Conservation (phyloP, 1,140 invertebrate genomes). For the Muscidifurax raptorellus region DNA sequence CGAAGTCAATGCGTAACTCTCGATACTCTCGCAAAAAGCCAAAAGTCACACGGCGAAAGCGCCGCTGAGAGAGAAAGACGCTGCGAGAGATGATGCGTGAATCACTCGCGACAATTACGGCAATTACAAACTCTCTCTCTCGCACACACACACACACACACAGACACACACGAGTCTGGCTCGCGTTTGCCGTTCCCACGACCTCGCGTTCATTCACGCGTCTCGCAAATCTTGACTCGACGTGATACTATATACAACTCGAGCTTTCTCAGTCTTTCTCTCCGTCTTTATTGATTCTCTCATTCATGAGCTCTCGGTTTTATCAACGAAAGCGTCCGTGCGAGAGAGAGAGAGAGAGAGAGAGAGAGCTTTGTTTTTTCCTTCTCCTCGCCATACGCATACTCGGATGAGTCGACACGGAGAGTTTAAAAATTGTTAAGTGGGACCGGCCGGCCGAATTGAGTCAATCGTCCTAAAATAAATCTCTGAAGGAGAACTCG, state of each 20-base stretch:
- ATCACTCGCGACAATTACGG: constrained; percentile 76
- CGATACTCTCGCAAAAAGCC: constrained; percentile 21
- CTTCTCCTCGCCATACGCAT: neutral
- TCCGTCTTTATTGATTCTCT: constrained; percentile 47
- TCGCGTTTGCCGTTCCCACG: constrained; percentile 70
- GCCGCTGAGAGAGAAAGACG: neutral
- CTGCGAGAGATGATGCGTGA: constrained; percentile 70
- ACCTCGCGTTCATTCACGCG: constrained; percentile 71
- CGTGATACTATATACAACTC: constrained; percentile 38
- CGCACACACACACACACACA: neutral
- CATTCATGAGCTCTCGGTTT: constrained; percentile 35
- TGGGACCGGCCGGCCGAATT: neutral
- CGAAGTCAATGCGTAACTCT: neutral
- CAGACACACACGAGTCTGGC: neutral
- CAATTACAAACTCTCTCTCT: constrained; percentile 68
- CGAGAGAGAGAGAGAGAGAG: too few species aligned
- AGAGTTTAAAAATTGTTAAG: constrained; percentile 1
- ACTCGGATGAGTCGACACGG: neutral
- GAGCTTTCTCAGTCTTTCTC: neutral
- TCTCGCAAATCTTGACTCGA: constrained; percentile 73
- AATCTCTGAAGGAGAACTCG: constrained; percentile 28
- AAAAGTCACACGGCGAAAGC: constrained; percentile 3
- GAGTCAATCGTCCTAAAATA: constrained; percentile 45
- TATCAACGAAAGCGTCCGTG: neutral
- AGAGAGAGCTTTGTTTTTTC: neutral